A percentile compares a stretch with the other conserved stretches of the same genome.
phyloP scores from a whole-genome alignment of 2,888 invertebrate genomes.

The Spisula subtruncata region DNA sequence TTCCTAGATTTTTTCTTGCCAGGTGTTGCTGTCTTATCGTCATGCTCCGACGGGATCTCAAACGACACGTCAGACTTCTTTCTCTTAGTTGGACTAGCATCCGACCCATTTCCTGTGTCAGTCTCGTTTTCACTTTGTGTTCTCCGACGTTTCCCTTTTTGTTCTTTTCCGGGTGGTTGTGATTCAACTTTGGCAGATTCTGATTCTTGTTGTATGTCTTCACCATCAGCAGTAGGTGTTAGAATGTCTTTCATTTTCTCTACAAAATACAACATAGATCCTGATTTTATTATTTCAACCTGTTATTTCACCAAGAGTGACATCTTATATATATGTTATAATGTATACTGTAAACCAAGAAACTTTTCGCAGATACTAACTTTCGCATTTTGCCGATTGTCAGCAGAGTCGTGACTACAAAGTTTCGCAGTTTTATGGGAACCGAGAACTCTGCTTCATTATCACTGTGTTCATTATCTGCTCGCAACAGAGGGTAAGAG shows the following conservation, averaged over 20 bases:
- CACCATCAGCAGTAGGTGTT: conserved; percentile 22
- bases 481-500: no score
- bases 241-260: conserved; percentile 61
- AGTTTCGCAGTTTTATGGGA: no score
- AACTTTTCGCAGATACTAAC: no score
- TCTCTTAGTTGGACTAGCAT: conserved; percentile 58
- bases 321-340: no score
- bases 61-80: conserved; percentile 58
- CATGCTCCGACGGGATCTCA: conserved; percentile 48
- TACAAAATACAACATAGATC: conserved; percentile 32
- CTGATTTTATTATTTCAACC: no score
- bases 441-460: no score
- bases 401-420: no score
- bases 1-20: conserved; percentile 70
- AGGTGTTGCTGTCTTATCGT: conserved; percentile 31
- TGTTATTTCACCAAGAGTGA: no score
- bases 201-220: conserved; percentile 17
- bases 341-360: no score
- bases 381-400: no score
- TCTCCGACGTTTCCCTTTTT: conserved; percentile 65
- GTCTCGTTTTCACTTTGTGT: conserved; percentile 70
- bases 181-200: background rate
- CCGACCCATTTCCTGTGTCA: conserved; percentile 64
- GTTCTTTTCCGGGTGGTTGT: conserved; percentile 45
- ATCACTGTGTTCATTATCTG: no score